These are phyloP conservation scores for Menidia menidia DNA, from an alignment of 2,797 vertebrate species.

Conservation along the genomic window DNA sequence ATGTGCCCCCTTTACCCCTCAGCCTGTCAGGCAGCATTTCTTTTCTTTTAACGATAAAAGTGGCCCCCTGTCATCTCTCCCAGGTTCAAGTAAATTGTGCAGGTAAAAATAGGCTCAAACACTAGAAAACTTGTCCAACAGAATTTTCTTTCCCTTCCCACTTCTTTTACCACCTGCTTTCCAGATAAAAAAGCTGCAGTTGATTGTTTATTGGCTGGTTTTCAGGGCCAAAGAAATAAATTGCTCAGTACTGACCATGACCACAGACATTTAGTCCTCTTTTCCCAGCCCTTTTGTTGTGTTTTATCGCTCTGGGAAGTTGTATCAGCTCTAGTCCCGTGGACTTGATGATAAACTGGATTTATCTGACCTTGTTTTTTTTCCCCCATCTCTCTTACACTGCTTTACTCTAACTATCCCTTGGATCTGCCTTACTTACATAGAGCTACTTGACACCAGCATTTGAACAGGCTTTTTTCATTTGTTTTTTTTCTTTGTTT, in stretches of 20 bases:
- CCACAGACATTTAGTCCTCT: constrained; percentile 12
- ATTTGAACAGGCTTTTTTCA: not conserved
- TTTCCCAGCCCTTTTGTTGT: not conserved
- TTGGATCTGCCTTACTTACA: not conserved
- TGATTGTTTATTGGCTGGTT: not conserved
- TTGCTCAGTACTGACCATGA: constrained; percentile 11
- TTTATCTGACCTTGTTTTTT: constrained; percentile 9
- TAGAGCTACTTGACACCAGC: not conserved
- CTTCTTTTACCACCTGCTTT: not conserved
- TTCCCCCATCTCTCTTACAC: not conserved
- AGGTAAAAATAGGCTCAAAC: not conserved
- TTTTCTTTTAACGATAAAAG: not conserved
- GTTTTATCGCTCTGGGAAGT: constrained; percentile 22
- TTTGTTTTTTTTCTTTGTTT: too few species aligned
- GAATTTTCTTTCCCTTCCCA: not conserved
- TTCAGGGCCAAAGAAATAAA: constrained; percentile 7
- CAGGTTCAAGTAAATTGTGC: not conserved
- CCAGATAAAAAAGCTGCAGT: not conserved
- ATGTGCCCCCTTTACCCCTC: not conserved
- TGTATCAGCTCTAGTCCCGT: not conserved
- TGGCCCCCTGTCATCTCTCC: not conserved
- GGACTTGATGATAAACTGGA: not conserved
- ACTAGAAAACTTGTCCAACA: not conserved
- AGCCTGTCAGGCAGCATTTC: too few species aligned
- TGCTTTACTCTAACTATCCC: not conserved